Base-by-base conservation (phyloP, 2,888 invertebrate genomes). In the Acanthosepion lycidas region DNA sequence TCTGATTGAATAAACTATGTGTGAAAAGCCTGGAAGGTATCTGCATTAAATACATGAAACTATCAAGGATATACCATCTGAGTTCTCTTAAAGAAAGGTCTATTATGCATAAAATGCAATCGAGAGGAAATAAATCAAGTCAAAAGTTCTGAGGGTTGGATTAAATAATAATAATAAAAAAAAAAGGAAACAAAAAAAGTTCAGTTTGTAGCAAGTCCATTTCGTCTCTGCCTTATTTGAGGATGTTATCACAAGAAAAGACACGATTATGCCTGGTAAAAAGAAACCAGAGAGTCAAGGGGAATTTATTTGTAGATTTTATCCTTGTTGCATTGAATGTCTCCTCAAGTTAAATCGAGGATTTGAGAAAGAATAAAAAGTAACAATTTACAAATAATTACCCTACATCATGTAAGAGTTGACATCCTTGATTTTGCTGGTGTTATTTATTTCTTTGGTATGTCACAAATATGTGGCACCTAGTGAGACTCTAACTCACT, bases 301-400 rank as follows among this genome's bases (percentile, higher is more conserved):
- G 78, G n/a, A n/a, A 78, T 78, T 78, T 78, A n/a, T n/a, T 78
- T n/a, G n/a, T n/a, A n/a, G 78, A n/a, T 78, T 59, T 78, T 78
- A 78, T 28, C n/a, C 5, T 1, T 78, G 6, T 78, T 28, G 28
- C n/a, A n/a, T n/a, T n/a, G 78, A n/a, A 9, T 20, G 59, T 59
- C 23, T 59, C 59, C 59, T 59, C 23, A 26, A 20, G 78, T 78
- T 6, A 59, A 59, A 59, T 26, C 1, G 5, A 59, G 26, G 20
- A 59, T 20, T 28, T 78, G 15, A n/a, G 8, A 0, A 78, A 59
- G 9, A 78, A 78, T 78, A n/a, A 5, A 78, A 78, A 15, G 12
- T n/a, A 78, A 28, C 5, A n/a, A n/a, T n/a, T n/a, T 9, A 78
- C 8, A 12, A 33, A 15, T 8, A 78, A n/a, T 78, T 78, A n/a